Evolutionary conservation across 2,797 vertebrate species (phyloP), one percentile per base, ranked within the genome.

Genomic region (Rhadinocentrus ornatus): DNA sequence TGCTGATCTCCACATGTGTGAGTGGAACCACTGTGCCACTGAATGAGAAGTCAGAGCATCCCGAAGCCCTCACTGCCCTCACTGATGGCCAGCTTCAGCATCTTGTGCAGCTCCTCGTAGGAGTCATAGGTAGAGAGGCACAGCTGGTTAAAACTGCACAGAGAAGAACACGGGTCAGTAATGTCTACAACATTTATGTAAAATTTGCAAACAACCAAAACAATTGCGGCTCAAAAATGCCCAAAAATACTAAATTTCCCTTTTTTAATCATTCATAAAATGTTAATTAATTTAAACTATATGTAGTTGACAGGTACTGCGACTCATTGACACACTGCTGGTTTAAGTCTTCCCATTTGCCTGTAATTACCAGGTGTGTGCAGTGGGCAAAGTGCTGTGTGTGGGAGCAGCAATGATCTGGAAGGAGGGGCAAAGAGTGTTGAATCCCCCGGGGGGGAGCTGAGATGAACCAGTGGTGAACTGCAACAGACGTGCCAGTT

Each of bases 71-170:
- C 98, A 10, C 98, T 99, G 74, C 98, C 98, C 89, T 99, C 98
- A 0, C 96, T 99, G 95, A 99, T 99, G 92, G 98, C 98, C 93
- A 99, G 93, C 88, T 99, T 98, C 87, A 99, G 93, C 97, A 99
- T 96, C 93, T 96, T 96, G 94, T 99, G 98, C 87, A 99, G 95
- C 89, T 99, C 98, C 93, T 99, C 97, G 10, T 99, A 99, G 48
- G 98, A 99, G 93, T 99, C 98, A 10, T 99, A 99, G 6, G 96
- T 98, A 9, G 98, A 98, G 93, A 99, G 97, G 96, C 98, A 99
- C 95, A 99, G 94, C 96, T 99, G 98, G 96, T 99, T 99, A 92
- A 99, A 99, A 95, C 98, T 99, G 52, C 56, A 77, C 18, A 59
- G 26, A 74, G 63, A 39, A 48, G 2, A 16, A 62, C 31, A 66